These are phyloP conservation scores for Melanophora roralis DNA, from an alignment of 2,888 invertebrate species.

Conservation along the genomic window DNA sequence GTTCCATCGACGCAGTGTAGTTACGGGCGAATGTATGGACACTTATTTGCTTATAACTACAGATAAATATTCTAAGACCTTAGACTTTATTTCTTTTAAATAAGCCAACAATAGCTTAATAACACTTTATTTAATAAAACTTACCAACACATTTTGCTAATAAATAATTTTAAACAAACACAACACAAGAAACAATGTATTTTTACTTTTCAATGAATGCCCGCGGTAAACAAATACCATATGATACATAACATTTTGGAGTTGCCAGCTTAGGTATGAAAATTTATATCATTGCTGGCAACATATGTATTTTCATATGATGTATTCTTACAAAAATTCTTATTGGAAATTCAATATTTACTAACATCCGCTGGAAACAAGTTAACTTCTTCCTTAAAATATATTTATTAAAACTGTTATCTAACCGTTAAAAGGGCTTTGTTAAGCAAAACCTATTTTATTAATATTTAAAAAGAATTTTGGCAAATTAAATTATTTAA, in stretches of 20 bases:
- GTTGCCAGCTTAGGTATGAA: background rate
- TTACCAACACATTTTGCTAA: slow-evolving; percentile 30
- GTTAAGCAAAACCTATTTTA: too few relatives aligned
- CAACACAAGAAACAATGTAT: too few relatives aligned
- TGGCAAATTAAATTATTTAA: too few relatives aligned
- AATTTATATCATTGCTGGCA: slow-evolving; percentile 11
- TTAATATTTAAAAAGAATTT: too few relatives aligned
- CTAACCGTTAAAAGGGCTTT: slow-evolving; percentile 30
- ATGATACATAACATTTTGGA: background rate
- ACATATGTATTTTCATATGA: background rate
- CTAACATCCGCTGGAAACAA: slow-evolving; percentile 56
- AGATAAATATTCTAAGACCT: too few relatives aligned
- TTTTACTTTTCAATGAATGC: background rate
- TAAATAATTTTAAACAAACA: background rate
- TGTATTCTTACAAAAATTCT: slow-evolving; percentile 22
- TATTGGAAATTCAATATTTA: slow-evolving; percentile 61
- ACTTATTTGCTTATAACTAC: too few relatives aligned
- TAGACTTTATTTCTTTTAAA: too few relatives aligned
- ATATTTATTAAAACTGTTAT: slow-evolving; percentile 30
- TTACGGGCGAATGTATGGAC: too few relatives aligned
- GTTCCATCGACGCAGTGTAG: too few relatives aligned
- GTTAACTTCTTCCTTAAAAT: slow-evolving; percentile 31
- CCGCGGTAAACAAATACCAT: slow-evolving; percentile 20
- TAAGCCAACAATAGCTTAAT: too few relatives aligned
- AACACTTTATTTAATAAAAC: background rate